Evolutionary conservation across 2,888 invertebrate species (phyloP), one percentile per base, ranked within the genome.

Genomic region (Prosopocoilus inquinatus): DNA sequence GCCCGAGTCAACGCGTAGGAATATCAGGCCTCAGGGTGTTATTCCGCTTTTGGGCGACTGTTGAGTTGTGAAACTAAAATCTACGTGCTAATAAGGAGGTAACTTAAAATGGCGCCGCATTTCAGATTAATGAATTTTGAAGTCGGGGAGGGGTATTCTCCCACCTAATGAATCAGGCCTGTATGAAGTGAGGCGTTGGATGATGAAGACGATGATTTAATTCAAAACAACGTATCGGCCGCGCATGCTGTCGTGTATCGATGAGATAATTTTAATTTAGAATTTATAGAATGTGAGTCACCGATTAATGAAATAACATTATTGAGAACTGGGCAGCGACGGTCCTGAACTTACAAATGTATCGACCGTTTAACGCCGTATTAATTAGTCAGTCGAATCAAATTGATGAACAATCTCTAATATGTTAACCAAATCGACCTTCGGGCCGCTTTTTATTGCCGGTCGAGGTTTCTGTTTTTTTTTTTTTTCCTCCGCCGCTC

Each of bases 361-460:
- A 41, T 41, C 15, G 41, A 41, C 41, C 41, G 16, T 16, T 41
- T 41, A 41, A 41, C 41, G 16, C 41, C 41, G 16, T 41, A 41
- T 41, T 41, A 41, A 41, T 41, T 41, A 41, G 41, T 41, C 41
- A 41, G 13, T 41, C 41, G 15, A 41, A 41, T 41, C 41, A 41
- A 41, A 41, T 11, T 41, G 41, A 41, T 41, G 41, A 15, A 9
- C 38, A 38, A 38, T 38, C 38, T 38, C 38, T 38, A 38, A 51
- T 56, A 52, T 52, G 56, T 48, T 56, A 56, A 56, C 51, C 43
- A 47, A 52, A 52, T 56, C 48, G 56, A 56, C 56, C 56, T 52
- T 53, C 53, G 33, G 33, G 44, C 51, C 5, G 20, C 20, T 7
- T 28, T 28, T 28, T 28, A 28, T 28, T 28, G 20, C 20, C 20